Percentiles rank a stretch among this genome's conserved stretches.
Evolutionary conservation across 1,140 invertebrate genomes (phyloP).

Genomic region (Drosophila chauvacae): DNA sequence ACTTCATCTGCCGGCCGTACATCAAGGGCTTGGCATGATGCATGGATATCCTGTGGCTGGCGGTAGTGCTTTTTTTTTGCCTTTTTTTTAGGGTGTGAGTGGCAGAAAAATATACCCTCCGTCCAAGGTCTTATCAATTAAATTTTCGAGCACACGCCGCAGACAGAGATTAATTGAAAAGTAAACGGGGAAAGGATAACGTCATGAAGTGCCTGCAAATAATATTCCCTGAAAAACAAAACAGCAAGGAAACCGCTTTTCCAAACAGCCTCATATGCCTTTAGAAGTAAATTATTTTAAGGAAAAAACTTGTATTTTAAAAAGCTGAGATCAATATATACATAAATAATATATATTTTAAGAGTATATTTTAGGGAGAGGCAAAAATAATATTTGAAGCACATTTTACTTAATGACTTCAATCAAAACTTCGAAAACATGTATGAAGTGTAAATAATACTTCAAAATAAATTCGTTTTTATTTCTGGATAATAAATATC

Average conservation of each 20-base stretch:
- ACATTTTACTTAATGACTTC: too few relatives aligned
- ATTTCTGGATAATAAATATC: not conserved
- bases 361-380: too few relatives aligned
- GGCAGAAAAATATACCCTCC: not conserved
- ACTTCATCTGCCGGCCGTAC: slow-evolving; percentile 40
- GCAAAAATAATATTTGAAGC: too few relatives aligned
- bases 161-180: slow-evolving; percentile 20
- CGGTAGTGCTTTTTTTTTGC: not conserved
- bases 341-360: too few relatives aligned
- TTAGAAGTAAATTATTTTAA: not conserved
- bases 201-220: not conserved
- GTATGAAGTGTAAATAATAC: not conserved
- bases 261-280: not conserved
- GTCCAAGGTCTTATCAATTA: slow-evolving; percentile 26
- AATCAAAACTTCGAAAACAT: too few relatives aligned
- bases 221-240: not conserved
- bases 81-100: not conserved
- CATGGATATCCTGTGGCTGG: slow-evolving; percentile 31
- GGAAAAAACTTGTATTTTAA: not conserved
- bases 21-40: slow-evolving; percentile 32
- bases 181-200: not conserved
- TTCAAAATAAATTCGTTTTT: too few relatives aligned
- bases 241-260: too few relatives aligned
- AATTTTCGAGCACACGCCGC: slow-evolving; percentile 11
- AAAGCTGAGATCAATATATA: not conserved